Evolutionary conservation across 2,797 vertebrate species (phyloP).

Genomic region (Ctenopoma multispine): DNA sequence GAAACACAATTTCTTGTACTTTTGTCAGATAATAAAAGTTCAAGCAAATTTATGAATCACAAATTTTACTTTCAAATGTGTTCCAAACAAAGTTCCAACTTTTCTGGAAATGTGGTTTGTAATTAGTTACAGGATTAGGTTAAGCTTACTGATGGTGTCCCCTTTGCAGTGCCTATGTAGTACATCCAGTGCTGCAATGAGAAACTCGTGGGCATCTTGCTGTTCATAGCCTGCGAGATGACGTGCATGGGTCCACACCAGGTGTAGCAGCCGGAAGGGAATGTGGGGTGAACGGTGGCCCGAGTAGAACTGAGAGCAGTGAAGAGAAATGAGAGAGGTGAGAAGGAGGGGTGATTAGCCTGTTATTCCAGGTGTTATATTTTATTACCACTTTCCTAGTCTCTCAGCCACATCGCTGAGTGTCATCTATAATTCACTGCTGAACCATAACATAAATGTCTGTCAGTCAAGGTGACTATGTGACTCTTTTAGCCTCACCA

Average conservation of each 20-base stretch:
- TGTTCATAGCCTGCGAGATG: constrained; percentile 99
- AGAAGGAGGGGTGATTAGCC: constrained; percentile 41
- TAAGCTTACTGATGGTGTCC: constrained; percentile 80
- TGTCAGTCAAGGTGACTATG: constrained; percentile 24
- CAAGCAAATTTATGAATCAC: too few relatives aligned
- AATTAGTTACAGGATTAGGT: constrained; percentile 20
- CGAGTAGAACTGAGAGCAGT: constrained; percentile 92
- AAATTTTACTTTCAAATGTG: too few relatives aligned
- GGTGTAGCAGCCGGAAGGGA: constrained; percentile 98
- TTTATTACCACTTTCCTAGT: constrained; percentile 15
- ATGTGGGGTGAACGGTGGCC: constrained; percentile 99
- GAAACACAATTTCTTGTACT: too few relatives aligned
- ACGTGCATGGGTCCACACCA: constrained; percentile 98
- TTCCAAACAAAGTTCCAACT: too few relatives aligned
- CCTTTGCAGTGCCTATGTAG: constrained; percentile 99
- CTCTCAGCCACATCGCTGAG: constrained; percentile 1
- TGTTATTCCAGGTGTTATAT: constrained; percentile 42
- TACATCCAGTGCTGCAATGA: constrained; percentile 97
- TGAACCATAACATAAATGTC: constrained; percentile 10
- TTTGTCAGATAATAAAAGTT: too few relatives aligned
- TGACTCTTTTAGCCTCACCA: constrained; percentile 17
- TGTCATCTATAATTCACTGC: constrained; percentile 34
- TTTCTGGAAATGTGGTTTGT: too few relatives aligned
- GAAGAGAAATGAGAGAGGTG: constrained; percentile 48
- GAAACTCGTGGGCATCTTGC: constrained; percentile 98